phyloP scores from a whole-genome alignment of 2,113 vertebrate genomes.

The Odontophorus gujanensis region DNA sequence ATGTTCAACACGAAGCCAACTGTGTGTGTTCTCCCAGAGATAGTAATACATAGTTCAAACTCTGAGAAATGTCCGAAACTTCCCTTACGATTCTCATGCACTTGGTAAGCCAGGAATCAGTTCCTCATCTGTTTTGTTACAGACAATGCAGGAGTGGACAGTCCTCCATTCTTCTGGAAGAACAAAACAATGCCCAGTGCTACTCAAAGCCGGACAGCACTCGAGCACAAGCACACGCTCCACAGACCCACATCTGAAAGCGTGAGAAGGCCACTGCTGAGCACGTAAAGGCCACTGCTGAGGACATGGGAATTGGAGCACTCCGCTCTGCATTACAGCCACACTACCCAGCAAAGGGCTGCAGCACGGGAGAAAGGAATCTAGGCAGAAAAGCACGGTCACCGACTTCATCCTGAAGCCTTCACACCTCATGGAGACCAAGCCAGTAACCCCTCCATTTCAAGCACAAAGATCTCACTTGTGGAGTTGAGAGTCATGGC shows the following conservation, averaged over 20 bases:
- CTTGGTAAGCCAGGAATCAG: neutral
- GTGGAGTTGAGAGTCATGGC: neutral
- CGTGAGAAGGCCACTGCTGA: no score
- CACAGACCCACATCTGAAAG: neutral
- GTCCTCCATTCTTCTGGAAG: neutral
- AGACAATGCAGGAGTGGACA: neutral
- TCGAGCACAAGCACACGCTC: neutral
- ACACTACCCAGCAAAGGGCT: neutral
- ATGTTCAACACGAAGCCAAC: neutral
- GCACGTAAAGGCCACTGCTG: no score
- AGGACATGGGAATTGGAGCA: neutral
- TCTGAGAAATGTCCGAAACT: neutral
- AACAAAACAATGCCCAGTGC: neutral
- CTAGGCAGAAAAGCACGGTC: no score
- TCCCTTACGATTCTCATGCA: neutral
- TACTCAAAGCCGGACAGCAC: neutral
- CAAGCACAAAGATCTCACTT: neutral
- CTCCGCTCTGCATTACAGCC: neutral
- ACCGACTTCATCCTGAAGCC: neutral
- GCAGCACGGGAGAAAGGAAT: rapidly evolving
- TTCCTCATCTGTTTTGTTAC: neutral
- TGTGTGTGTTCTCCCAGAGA: neutral
- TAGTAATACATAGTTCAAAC: neutral
- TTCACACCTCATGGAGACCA: neutral
- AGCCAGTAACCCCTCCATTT: neutral